Evolutionary conservation across 2,797 vertebrate genomes (phyloP).

Genomic region (Myripristis jacobus): DNA sequence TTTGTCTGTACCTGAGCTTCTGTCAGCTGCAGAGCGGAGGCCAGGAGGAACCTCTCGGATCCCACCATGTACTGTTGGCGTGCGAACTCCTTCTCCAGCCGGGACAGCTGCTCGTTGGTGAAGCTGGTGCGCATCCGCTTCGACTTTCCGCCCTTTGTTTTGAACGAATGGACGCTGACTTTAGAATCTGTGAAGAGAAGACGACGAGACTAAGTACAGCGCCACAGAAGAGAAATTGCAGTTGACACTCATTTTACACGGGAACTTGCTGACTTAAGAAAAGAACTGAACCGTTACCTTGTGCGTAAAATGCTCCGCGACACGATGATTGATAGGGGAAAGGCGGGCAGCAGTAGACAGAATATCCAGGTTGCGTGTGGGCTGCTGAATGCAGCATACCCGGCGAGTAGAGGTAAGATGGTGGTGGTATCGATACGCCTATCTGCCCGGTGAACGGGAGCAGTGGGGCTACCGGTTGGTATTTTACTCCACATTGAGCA

Average conservation of each 20-base stretch:
- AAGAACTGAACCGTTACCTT: constrained; percentile 76
- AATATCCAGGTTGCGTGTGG: constrained; percentile 74
- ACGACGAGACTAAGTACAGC: neutral
- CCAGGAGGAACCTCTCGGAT: constrained; percentile 86
- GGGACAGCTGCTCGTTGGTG: constrained; percentile 88
- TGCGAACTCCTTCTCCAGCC: constrained; percentile 88
- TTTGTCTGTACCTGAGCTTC: constrained; percentile 84
- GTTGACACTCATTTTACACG: fast-evolving
- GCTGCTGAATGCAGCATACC: constrained; percentile 63
- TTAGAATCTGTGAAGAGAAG: constrained; percentile 71
- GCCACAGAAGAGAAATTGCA: fast-evolving
- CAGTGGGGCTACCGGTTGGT: constrained; percentile 41
- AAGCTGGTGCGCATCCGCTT: constrained; percentile 88
- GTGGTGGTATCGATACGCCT: constrained; percentile 62
- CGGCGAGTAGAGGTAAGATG: constrained; percentile 68
- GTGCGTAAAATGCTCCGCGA: constrained; percentile 76
- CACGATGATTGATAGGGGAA: constrained; percentile 77
- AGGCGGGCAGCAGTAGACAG: constrained; percentile 81
- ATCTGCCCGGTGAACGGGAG: constrained; percentile 58
- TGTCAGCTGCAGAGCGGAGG: constrained; percentile 84
- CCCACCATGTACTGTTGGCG: constrained; percentile 91
- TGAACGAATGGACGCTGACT: constrained; percentile 73
- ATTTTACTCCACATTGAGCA: constrained; percentile 52
- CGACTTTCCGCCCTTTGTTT: constrained; percentile 83
- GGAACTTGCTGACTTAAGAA: neutral